These are phyloP conservation scores for Tethea ocularis DNA, from an alignment of 2,888 invertebrate species.

Conservation along the genomic window DNA sequence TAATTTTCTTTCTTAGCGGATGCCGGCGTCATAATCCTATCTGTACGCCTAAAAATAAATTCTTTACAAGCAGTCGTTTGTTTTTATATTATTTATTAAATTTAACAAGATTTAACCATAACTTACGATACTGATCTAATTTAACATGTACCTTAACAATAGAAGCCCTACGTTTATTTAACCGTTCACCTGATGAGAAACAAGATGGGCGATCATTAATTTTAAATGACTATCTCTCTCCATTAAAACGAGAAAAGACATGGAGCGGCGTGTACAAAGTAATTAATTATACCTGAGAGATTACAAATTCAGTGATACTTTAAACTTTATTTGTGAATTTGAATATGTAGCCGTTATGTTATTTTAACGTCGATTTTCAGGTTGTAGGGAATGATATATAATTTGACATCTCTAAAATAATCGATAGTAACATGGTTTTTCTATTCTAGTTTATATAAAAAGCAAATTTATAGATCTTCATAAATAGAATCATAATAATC, in stretches of 20 bases:
- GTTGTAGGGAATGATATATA: too few species aligned
- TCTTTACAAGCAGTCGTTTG: too few species aligned
- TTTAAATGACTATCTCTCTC: slow-evolving; percentile 62
- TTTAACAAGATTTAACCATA: too few species aligned
- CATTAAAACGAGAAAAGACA: slow-evolving; percentile 59
- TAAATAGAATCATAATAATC: too few species aligned
- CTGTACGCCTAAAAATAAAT: too few species aligned
- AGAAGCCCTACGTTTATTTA: slow-evolving; percentile 47
- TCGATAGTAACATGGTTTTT: too few species aligned
- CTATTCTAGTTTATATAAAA: too few species aligned
- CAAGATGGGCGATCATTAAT: slow-evolving; percentile 66
- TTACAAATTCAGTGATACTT: slow-evolving; percentile 40
- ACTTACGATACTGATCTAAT: not conserved
- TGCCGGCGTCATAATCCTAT: too few species aligned
- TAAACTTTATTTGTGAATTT: slow-evolving; percentile 17
- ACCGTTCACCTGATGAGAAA: slow-evolving; percentile 59
- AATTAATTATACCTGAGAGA: slow-evolving; percentile 62
- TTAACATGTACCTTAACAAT: slow-evolving; percentile 8
- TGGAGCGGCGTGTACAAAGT: slow-evolving; percentile 50
- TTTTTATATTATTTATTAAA: too few species aligned
- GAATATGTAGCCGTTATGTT: not conserved
- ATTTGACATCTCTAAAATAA: too few species aligned
- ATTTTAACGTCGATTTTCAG: not conserved
- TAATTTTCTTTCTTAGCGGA: too few species aligned
- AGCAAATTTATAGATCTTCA: too few species aligned